phyloP scores from a whole-genome alignment of 1,140 invertebrate species.

The Platorchestia sp. region DNA sequence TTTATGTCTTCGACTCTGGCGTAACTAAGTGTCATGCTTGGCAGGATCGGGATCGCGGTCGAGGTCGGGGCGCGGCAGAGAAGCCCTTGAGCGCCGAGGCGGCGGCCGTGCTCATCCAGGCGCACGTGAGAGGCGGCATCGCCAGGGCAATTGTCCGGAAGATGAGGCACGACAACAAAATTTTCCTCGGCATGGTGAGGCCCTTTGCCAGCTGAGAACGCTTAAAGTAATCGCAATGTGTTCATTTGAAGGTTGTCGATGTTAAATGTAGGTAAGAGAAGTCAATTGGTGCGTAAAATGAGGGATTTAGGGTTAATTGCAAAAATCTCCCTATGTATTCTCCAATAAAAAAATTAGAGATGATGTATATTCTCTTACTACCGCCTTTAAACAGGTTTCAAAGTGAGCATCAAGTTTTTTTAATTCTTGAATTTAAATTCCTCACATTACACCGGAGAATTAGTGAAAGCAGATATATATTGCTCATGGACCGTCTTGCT shows the following conservation, averaged over 20 bases:
- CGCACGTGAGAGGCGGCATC: constrained; percentile 66
- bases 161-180: constrained; percentile 65
- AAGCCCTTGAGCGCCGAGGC: constrained; percentile 81
- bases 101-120: constrained; percentile 67
- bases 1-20: too few species aligned
- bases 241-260: neutral
- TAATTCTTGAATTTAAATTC: too few species aligned
- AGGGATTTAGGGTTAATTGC: neutral
- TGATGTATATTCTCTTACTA: neutral
- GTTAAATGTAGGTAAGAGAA: neutral
- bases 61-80: constrained; percentile 84
- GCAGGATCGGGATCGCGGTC: constrained; percentile 64
- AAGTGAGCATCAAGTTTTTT: too few species aligned
- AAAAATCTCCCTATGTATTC: neutral
- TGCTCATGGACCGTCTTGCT: too few species aligned
- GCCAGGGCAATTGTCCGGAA: constrained; percentile 62
- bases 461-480: too few species aligned
- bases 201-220: neutral
- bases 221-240: neutral
- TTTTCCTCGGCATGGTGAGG: constrained; percentile 68
- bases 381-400: too few species aligned
- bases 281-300: neutral
- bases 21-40: too few species aligned
- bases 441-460: too few species aligned
- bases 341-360: neutral